Percentiles rank a stretch among this genome's conserved stretches.
Evolutionary conservation across 2,888 invertebrate genomes (phyloP).

Genomic region (Amiota mariae): DNA sequence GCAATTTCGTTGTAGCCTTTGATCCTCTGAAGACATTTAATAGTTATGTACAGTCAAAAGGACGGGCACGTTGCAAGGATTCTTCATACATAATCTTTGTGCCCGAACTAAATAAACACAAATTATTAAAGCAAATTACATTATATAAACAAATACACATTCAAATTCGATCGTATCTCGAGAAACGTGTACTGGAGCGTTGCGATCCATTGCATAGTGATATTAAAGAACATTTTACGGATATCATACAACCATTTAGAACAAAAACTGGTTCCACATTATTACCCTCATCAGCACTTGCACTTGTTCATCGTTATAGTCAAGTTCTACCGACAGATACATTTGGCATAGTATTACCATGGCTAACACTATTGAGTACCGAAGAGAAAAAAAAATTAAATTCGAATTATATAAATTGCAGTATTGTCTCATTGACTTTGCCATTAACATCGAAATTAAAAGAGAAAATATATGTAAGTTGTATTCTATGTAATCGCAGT

Average conservation of each 20-base stretch:
- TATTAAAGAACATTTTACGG: conserved; percentile 76
- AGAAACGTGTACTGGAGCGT: conserved; percentile 77
- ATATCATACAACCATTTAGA: conserved; percentile 61
- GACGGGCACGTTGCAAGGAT: conserved; percentile 81
- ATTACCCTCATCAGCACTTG: conserved; percentile 45
- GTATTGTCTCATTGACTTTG: conserved; percentile 76
- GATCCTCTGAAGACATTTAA: conserved; percentile 83
- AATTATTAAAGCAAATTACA: conserved; percentile 71
- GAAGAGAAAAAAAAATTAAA: neutral
- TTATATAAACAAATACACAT: conserved; percentile 75
- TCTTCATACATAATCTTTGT: conserved; percentile 79
- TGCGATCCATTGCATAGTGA: conserved; percentile 75
- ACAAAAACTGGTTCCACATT: conserved; percentile 58
- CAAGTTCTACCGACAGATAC: conserved; percentile 83
- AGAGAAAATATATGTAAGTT: conserved; percentile 79
- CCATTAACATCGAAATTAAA: conserved; percentile 87
- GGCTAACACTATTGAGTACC: conserved; percentile 71
- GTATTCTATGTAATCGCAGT: neutral
- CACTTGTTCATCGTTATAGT: conserved; percentile 87
- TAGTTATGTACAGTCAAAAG: conserved; percentile 92
- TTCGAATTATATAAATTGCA: neutral
- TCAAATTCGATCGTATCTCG: conserved; percentile 76
- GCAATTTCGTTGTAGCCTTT: conserved; percentile 85
- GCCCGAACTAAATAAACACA: conserved; percentile 59
- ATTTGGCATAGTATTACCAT: conserved; percentile 77